A percentile compares a stretch with the other conserved stretches of the same genome.
phyloP scores from a whole-genome alignment of 2,888 invertebrate species.

The Cantharis rustica region DNA sequence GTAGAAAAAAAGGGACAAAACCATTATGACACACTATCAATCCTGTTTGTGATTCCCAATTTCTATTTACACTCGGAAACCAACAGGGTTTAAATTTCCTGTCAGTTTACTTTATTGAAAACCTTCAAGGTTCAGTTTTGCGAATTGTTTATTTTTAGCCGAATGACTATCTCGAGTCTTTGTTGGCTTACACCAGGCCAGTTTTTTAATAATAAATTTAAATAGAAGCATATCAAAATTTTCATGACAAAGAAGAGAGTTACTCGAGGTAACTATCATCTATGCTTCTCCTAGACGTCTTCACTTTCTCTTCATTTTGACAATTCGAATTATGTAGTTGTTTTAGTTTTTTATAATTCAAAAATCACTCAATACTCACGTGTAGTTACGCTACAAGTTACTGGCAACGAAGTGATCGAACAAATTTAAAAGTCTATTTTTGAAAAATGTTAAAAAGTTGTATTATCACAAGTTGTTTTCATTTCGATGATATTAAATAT shows the following conservation, averaged over 20 bases:
- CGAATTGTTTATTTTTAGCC: neutral
- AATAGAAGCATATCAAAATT: neutral
- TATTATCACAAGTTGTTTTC: neutral
- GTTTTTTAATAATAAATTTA: neutral
- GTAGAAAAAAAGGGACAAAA: neutral
- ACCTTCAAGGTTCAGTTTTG: neutral
- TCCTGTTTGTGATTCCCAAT: neutral
- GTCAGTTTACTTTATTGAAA: too few relatives aligned
- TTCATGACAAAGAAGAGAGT: neutral
- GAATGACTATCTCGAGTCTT: neutral
- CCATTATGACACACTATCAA: neutral
- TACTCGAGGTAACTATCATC: neutral
- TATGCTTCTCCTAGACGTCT: neutral
- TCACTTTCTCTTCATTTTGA: neutral
- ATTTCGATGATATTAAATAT: neutral
- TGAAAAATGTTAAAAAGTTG: neutral
- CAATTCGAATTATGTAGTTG: neutral
- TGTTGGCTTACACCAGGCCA: neutral
- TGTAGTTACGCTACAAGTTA: neutral
- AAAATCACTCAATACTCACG: neutral
- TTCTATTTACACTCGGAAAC: neutral
- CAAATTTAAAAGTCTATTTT: neutral
- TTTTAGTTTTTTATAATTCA: neutral
- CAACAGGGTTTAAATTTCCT: neutral
- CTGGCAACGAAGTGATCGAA: neutral